A percentile compares a stretch with the other conserved stretches of the same genome.
phyloP scores from a whole-genome alignment of 2,113 vertebrate genomes.

The Alexandromys fortis region DNA sequence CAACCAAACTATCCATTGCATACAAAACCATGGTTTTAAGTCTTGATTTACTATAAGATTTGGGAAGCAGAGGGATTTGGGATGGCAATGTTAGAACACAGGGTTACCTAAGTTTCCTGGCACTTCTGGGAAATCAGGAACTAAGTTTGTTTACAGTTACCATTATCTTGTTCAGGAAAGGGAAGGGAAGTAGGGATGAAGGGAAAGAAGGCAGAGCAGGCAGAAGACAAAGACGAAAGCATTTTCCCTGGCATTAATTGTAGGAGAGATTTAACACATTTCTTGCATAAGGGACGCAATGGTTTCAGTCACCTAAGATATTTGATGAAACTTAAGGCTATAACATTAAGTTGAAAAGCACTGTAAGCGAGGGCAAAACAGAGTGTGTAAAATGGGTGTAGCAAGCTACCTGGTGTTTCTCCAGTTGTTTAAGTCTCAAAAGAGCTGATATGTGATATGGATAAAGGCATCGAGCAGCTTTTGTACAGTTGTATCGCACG shows the following conservation, averaged over 20 bases:
- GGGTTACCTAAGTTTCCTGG: neutral
- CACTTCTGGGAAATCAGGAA: neutral
- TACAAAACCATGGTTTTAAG: neutral
- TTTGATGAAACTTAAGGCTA: neutral
- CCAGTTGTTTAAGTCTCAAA: neutral
- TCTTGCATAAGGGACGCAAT: neutral
- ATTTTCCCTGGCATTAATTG: neutral
- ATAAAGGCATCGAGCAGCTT: neutral
- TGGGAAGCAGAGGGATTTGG: neutral
- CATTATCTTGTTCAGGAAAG: slow-evolving; percentile 3
- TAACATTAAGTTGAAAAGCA: slow-evolving; percentile 13
- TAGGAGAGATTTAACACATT: neutral
- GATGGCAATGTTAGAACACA: neutral
- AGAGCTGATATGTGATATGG: neutral
- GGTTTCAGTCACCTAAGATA: neutral
- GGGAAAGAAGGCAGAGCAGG: neutral
- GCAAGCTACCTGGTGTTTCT: neutral
- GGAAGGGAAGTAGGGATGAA: neutral
- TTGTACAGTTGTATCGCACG: neutral
- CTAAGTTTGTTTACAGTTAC: neutral
- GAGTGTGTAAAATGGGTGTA: neutral
- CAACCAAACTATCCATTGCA: neutral
- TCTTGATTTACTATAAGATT: slow-evolving; percentile 4
- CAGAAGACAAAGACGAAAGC: neutral
- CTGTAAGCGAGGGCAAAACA: neutral